Evolutionary conservation across 35 echinoderm and acorn worm genomes (phyloP), one percentile per base, ranked within the genome.

Genomic region (Strongylocentrotus purpuratus): DNA sequence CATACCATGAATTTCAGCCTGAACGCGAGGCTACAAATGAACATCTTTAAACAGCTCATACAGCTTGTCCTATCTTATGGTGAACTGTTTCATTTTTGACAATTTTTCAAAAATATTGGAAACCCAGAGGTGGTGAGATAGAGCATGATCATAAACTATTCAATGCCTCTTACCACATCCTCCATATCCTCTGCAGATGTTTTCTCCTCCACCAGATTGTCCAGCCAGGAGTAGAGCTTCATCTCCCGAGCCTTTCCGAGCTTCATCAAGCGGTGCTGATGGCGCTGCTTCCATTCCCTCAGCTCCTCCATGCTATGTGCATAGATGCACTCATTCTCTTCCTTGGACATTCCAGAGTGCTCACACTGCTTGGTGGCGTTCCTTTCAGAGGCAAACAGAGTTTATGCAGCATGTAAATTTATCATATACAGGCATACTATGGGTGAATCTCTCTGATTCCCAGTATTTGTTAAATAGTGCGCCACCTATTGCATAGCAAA

Each of bases 291-390:
- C 98, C 98, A 99, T 92, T 99, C 98, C 41, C 95, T 65, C 32
- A 99, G 85, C 86, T 99, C 98, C 17, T 97, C 97, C 11, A 93
- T 28, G 86, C 97, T 97, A 90, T 99, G 98, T 18, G 98, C 98
- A 47, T 78, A 46, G 25, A 88, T 96, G 88, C 98, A 99, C 47
- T 92, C 90, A 92, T 99, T 99, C 33, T 99, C 95, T 10, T 93
- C 96, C 10, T 95, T 61, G 3, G 86, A 46, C n/a, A 60, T 95
- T 13, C 94, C 86, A 1, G 95, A 97, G 94, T 96, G 97, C 46
- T 78, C 41, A 85, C 98, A 97, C 52, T 85, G 85, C 32, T 91
- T 85, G 11, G 61, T 88, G 58, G 61, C 61, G 61, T 97, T 91
- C 45, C 96, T 97, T 95, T 70, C 32, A 94, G 93, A 32, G 32